Conservation (phyloP, 30 jellyfish, hydroid and myxozoan species). For the Turritopsis rubra region DNA sequence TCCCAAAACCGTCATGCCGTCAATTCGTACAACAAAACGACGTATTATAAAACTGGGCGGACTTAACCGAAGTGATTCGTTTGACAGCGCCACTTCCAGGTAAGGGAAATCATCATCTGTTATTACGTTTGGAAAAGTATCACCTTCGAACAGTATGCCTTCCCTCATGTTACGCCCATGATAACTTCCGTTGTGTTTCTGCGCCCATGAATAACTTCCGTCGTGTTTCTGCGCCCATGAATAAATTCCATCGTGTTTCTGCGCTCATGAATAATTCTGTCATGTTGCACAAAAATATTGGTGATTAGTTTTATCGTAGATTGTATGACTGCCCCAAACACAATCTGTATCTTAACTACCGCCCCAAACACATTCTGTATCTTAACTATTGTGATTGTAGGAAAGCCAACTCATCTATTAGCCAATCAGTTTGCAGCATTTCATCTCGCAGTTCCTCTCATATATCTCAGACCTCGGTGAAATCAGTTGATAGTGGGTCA, state of each 20-base stretch:
- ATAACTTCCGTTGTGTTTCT: no score
- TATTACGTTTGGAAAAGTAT: no score
- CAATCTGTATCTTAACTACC: background rate
- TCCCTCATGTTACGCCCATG: background rate
- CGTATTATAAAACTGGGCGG: slow-evolving; percentile 21
- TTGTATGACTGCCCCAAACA: background rate
- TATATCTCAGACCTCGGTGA: background rate
- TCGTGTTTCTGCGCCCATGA: no score
- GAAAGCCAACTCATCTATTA: background rate
- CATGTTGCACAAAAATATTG: no score
- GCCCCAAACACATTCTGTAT: background rate
- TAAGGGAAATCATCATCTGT: no score
- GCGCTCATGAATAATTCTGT: no score
- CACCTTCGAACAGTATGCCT: background rate
- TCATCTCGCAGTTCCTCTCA: slow-evolving; percentile 7
- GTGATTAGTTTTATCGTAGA: no score
- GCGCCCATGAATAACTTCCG: no score
- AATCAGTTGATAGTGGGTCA: background rate
- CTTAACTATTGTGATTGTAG: background rate
- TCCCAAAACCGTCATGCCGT: slow-evolving; percentile 18
- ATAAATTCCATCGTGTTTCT: no score
- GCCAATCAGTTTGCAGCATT: background rate
- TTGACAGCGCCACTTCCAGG: slow-evolving; percentile 13
- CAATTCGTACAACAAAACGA: slow-evolving; percentile 22
- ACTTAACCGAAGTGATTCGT: slow-evolving; percentile 13